Percentiles rank a stretch among this genome's conserved stretches.
Conservation (phyloP, 2,113 vertebrate species). For the Apodemus sylvaticus region DNA sequence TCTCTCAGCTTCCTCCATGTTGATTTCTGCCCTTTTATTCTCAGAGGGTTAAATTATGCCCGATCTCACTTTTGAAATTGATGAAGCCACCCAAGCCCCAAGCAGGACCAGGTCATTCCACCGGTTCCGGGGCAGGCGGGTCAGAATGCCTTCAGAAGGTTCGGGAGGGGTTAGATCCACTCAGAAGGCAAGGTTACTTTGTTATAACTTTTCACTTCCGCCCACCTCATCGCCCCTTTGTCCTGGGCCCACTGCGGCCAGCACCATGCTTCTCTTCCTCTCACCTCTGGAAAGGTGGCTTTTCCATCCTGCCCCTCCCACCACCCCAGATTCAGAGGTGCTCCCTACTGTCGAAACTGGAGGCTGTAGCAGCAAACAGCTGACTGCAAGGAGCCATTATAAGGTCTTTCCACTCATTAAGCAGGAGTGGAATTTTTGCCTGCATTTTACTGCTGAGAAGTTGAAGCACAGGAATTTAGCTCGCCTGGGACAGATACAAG, state of each 20-base stretch:
- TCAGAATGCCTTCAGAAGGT: not conserved
- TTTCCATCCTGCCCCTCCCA: not conserved
- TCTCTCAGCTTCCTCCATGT: not conserved
- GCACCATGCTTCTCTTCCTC: too few species aligned
- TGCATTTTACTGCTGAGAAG: conserved; percentile 6
- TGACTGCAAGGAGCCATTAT: not conserved
- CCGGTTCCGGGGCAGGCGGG: too few species aligned
- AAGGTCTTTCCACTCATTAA: not conserved
- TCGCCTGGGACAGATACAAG: not conserved
- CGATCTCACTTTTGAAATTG: not conserved
- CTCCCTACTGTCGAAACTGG: not conserved
- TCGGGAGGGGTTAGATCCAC: not conserved
- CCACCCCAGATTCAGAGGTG: too few species aligned
- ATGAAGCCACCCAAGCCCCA: not conserved
- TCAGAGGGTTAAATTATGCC: not conserved
- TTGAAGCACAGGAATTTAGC: not conserved
- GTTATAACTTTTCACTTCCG: not conserved
- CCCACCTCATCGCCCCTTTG: not conserved
- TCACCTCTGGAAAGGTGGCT: not conserved
- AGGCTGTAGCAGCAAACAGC: not conserved
- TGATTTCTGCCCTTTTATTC: not conserved
- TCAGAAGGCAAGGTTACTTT: not conserved
- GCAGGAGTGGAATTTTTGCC: not conserved
- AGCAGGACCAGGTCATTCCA: not conserved
- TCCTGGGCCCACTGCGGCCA: not conserved